Conservation (phyloP, 2,797 vertebrate species). For the Danio jaintianensis region DNA sequence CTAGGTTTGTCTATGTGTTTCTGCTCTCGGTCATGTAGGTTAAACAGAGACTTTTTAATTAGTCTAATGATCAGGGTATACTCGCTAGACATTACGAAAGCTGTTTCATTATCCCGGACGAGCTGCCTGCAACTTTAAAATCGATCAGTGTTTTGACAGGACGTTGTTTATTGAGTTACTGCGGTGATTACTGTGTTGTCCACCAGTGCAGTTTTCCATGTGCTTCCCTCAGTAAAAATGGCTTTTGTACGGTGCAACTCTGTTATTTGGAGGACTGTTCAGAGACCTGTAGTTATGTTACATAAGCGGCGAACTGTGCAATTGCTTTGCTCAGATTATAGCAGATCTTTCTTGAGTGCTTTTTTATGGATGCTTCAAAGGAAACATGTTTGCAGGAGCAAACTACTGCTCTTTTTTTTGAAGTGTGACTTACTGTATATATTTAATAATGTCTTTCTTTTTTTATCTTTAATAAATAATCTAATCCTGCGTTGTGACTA, state of each 20-base stretch:
- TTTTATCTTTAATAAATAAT: too few species aligned
- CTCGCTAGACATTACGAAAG: background rate
- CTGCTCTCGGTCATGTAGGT: slow-evolving; percentile 17
- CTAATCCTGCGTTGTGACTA: too few species aligned
- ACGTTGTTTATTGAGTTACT: slow-evolving; percentile 21
- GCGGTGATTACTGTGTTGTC: slow-evolving; percentile 27
- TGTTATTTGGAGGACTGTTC: slow-evolving; percentile 34
- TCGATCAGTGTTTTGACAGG: background rate
- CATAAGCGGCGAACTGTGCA: background rate
- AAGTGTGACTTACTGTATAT: too few species aligned
- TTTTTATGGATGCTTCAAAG: background rate
- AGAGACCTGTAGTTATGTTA: slow-evolving; percentile 18
- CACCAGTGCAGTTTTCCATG: slow-evolving; percentile 2
- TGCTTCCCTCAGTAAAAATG: slow-evolving; percentile 16
- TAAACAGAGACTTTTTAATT: slow-evolving; percentile 37
- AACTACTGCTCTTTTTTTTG: background rate
- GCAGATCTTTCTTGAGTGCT: background rate
- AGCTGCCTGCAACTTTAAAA: background rate
- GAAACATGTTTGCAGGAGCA: background rate
- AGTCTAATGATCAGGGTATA: slow-evolving; percentile 9
- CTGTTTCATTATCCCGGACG: slow-evolving; percentile 9
- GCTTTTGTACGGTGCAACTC: slow-evolving; percentile 9
- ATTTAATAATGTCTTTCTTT: too few species aligned
- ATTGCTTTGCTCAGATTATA: slow-evolving; percentile 25
- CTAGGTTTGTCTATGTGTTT: slow-evolving; percentile 11